A percentile compares a stretch with the other conserved stretches of the same genome.
These are phyloP conservation scores for Megalops cyprinoides DNA, from an alignment of 2,797 vertebrate species.

Conservation along the genomic window DNA sequence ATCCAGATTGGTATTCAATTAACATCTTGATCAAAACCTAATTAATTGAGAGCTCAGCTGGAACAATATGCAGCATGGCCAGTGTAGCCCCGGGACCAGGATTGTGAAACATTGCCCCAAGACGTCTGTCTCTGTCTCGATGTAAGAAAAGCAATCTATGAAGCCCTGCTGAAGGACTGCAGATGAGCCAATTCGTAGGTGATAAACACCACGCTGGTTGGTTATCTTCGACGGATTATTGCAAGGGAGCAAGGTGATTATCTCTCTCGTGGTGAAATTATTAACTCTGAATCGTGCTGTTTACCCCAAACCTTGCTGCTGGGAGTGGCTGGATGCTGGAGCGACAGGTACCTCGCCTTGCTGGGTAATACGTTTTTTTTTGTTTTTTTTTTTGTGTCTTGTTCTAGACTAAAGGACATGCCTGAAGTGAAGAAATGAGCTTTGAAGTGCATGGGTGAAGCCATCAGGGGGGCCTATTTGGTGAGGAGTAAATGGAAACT, in stretches of 20 bases:
- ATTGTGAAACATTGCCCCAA: not conserved
- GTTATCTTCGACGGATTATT: conserved; percentile 30
- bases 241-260: conserved; percentile 31
- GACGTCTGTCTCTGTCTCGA: not conserved
- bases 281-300: conserved; percentile 27
- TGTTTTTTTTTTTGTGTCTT: conserved; percentile 36
- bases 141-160: not conserved
- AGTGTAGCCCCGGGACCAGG: not conserved
- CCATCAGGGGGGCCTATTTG: not conserved
- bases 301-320: conserved; percentile 14
- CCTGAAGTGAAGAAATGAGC: conserved; percentile 3
- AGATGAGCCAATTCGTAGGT: conserved; percentile 32
- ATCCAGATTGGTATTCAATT: not conserved
- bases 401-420: conserved; percentile 12
- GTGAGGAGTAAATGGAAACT: not conserved
- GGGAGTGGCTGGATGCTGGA: not conserved
- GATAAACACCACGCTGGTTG: conserved; percentile 14
- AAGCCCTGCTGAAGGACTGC: not conserved
- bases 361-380: conserved; percentile 35
- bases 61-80: not conserved
- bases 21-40: not conserved
- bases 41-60: not conserved
- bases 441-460: not conserved
- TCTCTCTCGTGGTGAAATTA: conserved; percentile 30
- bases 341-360: conserved; percentile 1